phyloP scores from a whole-genome alignment of 2,797 vertebrate species.

The Molossus alvarezi region DNA sequence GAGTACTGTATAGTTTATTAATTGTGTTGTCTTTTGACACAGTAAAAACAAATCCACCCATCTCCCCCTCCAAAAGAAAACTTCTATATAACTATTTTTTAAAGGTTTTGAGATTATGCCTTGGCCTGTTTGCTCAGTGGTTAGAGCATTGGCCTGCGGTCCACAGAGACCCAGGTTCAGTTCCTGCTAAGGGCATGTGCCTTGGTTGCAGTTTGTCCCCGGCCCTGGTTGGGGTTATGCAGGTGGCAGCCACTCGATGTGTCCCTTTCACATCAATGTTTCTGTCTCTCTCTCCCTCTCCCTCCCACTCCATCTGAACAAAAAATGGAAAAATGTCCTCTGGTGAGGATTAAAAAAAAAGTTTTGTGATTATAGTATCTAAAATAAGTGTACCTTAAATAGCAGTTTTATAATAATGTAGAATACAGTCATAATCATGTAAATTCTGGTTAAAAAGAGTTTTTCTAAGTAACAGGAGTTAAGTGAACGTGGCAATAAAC shows the following conservation, averaged over 20 bases:
- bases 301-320: no score
- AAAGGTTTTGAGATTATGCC: background rate
- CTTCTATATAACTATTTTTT: background rate
- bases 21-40: background rate
- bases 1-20: background rate
- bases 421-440: background rate
- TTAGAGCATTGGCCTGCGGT: no score
- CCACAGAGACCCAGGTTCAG: no score
- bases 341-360: background rate
- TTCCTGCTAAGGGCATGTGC: no score
- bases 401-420: background rate
- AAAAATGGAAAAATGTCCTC: no score
- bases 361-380: background rate
- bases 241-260: no score
- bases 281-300: no score
- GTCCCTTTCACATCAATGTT: no score
- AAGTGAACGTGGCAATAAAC: conserved; percentile 38
- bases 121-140: no score
- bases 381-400: background rate
- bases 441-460: background rate
- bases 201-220: no score
- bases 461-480: conserved; percentile 13
- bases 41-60: background rate
- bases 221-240: no score
- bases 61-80: background rate